Base-by-base conservation (phyloP, 2,113 vertebrate genomes). In the Thalassarche chlororhynchos region DNA sequence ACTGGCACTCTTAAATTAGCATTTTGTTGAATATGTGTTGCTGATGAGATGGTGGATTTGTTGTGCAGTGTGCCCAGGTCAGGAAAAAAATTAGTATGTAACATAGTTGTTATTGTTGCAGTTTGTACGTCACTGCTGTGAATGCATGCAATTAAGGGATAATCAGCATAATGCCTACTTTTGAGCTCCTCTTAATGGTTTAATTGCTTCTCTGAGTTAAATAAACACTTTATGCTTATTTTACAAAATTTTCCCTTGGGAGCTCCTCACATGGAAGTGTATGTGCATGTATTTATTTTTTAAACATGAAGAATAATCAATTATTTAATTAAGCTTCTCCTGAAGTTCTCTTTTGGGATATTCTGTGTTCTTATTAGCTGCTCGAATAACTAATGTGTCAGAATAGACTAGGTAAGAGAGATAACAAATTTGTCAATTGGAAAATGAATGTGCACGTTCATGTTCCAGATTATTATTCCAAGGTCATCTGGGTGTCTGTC, bases 201-300 rank as follows among this genome's bases (percentile, higher is more conserved):
- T 97, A 96, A 97, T 97, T 97, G 87, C 91, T 92, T 96, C 86
- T 96, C 78, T 38, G 49, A 92, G 84, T 93, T 96, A 95, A 97
- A 83, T 40, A 94, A 97, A 94, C 57, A 57, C 68, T 96, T 92
- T 69, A 72, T 84, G 87, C 70, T 82, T 82, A 46, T 91, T 96
- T 95, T 95, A 85, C 84, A 68, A 70, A 90, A 57, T 90, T 92
- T 90, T 91, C 89, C 55, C 36, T 17, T 31, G 71, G 55, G 97
- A 96, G 42, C 80, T 55, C 23, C 5, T 94, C 95, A 49, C 91
- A 5, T 90, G 92, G 57, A 87, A 69, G 52, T 60, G 49, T 93
- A 60, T 13, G 25, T 90, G 81, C 42, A 24, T 54, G 17, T 88
- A 71, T 95, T 87, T 95, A 57, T 88, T 86, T 90, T 84, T 86